Conservation (phyloP, 2,113 vertebrate genomes). For the Crocuta crocuta region DNA sequence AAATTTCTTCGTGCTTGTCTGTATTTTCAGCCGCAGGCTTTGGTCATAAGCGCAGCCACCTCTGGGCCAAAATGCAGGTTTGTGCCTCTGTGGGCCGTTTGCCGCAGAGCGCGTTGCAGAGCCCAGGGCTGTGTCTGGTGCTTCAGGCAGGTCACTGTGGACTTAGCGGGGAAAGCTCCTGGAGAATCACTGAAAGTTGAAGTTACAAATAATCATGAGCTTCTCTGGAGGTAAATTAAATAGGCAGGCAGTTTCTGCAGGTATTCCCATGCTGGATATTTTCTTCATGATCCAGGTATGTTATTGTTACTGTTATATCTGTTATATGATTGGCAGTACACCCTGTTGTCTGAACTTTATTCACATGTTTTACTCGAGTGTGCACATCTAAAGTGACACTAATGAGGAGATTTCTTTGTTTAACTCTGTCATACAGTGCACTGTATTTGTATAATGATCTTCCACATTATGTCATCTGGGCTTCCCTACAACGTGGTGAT, state of each 20-base stretch:
- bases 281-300: not conserved
- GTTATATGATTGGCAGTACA: not conserved
- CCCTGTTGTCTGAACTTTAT: constrained; percentile 48
- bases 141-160: not conserved
- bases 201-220: not conserved
- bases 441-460: constrained; percentile 33
- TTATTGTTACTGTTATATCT: not conserved
- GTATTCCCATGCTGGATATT: not conserved
- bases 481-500: not conserved
- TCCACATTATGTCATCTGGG: not conserved
- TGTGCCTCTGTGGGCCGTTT: not conserved
- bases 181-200: not conserved
- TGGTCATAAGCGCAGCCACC: not conserved
- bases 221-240: not conserved
- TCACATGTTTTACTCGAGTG: not conserved
- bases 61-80: constrained; percentile 12
- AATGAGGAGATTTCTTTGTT: not conserved
- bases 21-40: constrained; percentile 50
- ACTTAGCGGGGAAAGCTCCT: not conserved
- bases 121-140: not conserved
- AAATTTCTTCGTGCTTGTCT: constrained; percentile 30
- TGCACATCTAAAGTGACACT: not conserved
- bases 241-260: not conserved
- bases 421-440: not conserved
- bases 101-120: constrained; percentile 34